Percentiles rank a stretch among this genome's conserved stretches.
phyloP scores from a whole-genome alignment of 2,797 vertebrate genomes.

The Malurus splendens region DNA sequence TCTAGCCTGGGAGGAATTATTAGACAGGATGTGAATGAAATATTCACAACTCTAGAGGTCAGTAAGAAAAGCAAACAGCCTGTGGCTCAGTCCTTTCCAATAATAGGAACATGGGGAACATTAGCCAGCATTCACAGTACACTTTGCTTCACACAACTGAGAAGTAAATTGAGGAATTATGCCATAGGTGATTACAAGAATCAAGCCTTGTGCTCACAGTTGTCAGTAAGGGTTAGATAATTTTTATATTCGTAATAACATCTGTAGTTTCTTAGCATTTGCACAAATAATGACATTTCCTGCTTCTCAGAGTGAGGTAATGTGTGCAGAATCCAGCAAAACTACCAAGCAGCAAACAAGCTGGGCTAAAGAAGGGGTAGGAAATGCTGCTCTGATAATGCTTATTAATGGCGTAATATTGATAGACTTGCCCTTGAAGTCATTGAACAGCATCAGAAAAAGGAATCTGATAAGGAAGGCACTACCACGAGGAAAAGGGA shows the following conservation, averaged over 20 bases:
- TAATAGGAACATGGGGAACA: neutral
- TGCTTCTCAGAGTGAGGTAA: neutral
- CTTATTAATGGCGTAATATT: neutral
- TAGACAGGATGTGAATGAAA: constrained; percentile 2
- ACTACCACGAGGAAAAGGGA: neutral
- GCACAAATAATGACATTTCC: neutral
- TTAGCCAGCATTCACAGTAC: neutral
- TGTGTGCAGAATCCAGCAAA: neutral
- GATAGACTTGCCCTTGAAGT: neutral
- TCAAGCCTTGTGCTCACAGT: neutral
- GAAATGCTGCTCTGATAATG: neutral
- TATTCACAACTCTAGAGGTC: neutral
- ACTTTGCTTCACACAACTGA: neutral
- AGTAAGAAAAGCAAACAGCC: neutral
- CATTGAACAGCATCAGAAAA: neutral
- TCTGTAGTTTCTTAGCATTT: neutral
- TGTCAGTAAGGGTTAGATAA: neutral
- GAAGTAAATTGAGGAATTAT: neutral
- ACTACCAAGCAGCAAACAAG: neutral
- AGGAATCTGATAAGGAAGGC: neutral
- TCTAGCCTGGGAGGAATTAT: neutral
- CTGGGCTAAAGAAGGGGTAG: neutral
- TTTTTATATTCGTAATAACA: neutral
- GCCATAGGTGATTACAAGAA: neutral
- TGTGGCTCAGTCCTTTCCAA: neutral